Percentiles rank a stretch among this genome's conserved stretches.
These are phyloP conservation scores for Lichenostomus cassidix DNA, from an alignment of 2,113 vertebrate species.

Conservation along the genomic window DNA sequence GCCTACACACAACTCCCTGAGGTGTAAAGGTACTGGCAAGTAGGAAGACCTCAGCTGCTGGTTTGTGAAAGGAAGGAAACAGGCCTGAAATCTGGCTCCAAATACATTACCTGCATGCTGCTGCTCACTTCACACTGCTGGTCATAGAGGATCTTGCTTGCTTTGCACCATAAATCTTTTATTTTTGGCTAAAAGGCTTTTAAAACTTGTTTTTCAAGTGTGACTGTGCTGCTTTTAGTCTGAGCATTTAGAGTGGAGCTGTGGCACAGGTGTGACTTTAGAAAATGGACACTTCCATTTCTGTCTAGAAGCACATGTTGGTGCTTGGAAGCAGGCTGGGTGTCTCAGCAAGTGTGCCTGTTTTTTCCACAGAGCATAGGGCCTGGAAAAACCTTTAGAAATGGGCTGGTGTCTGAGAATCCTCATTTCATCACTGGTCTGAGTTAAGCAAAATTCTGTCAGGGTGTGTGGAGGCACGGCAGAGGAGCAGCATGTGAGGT, in stretches of 20 bases:
- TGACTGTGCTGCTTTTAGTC: not conserved
- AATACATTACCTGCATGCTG: not conserved
- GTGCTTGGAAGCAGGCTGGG: not conserved
- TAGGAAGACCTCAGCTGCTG: not conserved
- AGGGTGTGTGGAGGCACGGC: fast-evolving
- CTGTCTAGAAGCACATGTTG: not conserved
- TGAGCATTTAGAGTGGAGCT: not conserved
- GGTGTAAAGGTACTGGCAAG: not conserved
- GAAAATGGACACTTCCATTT: not conserved
- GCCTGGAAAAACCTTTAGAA: not conserved
- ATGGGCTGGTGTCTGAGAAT: not conserved
- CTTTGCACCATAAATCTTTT: conserved; percentile 53
- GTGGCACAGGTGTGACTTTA: not conserved
- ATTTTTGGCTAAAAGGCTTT: not conserved
- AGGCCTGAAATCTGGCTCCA: not conserved
- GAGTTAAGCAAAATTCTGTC: not conserved
- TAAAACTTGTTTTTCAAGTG: not conserved
- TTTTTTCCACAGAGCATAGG: not conserved
- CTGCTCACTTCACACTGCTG: not conserved
- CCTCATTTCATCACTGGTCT: not conserved
- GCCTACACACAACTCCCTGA: fast-evolving
- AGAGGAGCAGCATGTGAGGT: not conserved
- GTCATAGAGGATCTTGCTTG: not conserved
- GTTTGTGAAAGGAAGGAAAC: not conserved
- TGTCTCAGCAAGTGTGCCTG: not conserved